These are phyloP conservation scores for Corythaeola cristata DNA, from an alignment of 2,113 vertebrate species.

Conservation along the genomic window DNA sequence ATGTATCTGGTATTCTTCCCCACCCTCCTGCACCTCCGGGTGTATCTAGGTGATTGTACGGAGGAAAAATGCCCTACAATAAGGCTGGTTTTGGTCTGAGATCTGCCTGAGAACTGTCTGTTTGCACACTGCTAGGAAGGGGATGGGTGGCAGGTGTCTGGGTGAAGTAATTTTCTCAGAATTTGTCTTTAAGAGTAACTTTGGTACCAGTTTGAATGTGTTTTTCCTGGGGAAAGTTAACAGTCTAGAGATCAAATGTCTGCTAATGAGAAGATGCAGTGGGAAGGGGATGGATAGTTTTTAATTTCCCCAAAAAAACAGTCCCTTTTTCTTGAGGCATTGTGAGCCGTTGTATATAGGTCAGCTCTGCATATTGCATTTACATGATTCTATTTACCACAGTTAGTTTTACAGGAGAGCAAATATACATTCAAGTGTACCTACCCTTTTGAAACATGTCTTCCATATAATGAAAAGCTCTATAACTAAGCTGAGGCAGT, in stretches of 20 bases:
- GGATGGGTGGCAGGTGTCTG: neutral
- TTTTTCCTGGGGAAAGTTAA: neutral
- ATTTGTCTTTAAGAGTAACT: neutral
- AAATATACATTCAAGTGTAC: neutral
- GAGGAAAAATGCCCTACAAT: neutral
- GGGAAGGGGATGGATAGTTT: neutral
- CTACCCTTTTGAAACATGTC: neutral
- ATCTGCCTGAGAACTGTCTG: neutral
- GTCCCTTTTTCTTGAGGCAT: neutral
- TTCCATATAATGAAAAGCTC: neutral
- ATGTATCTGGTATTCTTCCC: neutral
- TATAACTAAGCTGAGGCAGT: neutral
- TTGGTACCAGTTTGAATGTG: neutral
- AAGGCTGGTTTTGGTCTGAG: neutral
- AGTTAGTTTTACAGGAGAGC: neutral
- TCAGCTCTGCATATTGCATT: neutral
- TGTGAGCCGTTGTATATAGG: neutral
- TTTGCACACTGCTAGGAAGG: neutral
- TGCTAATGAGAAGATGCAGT: neutral
- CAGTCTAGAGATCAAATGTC: neutral
- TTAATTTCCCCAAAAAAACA: neutral
- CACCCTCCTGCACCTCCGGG: neutral
- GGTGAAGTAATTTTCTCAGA: neutral
- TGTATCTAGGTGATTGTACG: neutral
- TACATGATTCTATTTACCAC: neutral